Evolutionary conservation across 2,113 vertebrate species (phyloP).

Genomic region (Mungos mungo): DNA sequence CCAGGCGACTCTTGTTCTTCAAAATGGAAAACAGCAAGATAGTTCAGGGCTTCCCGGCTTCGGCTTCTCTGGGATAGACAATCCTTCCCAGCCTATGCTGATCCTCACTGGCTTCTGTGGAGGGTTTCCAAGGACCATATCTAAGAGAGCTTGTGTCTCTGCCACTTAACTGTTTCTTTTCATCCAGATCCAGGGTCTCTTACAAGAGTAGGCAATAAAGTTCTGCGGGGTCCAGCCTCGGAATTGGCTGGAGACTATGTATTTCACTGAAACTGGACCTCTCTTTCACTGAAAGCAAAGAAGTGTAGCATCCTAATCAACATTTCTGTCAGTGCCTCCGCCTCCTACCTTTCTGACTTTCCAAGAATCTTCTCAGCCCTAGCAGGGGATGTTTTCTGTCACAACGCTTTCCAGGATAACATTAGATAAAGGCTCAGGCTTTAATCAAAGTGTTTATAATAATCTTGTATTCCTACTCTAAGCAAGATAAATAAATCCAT

Average conservation of each 20-base stretch:
- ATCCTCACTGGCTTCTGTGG: neutral
- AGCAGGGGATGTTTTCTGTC: neutral
- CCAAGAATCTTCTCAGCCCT: neutral
- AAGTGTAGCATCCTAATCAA: neutral
- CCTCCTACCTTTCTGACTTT: neutral
- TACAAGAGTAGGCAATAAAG: neutral
- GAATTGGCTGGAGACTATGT: neutral
- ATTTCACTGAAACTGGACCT: neutral
- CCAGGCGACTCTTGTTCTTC: neutral
- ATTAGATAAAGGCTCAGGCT: conserved; percentile 3
- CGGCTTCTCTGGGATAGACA: neutral
- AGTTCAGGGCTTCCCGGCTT: neutral
- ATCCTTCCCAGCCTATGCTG: neutral
- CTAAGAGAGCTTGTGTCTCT: neutral
- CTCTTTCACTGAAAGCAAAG: neutral
- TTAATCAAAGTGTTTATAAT: neutral
- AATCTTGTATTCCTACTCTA: neutral
- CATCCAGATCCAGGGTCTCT: neutral
- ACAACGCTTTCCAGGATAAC: neutral
- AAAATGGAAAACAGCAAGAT: neutral
- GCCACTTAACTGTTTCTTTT: neutral
- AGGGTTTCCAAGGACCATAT: neutral
- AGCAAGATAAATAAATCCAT: neutral
- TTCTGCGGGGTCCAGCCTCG: neutral
- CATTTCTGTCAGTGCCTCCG: neutral